phyloP scores from a whole-genome alignment of 2,113 vertebrate genomes.

The Austrofundulus limnaeus region DNA sequence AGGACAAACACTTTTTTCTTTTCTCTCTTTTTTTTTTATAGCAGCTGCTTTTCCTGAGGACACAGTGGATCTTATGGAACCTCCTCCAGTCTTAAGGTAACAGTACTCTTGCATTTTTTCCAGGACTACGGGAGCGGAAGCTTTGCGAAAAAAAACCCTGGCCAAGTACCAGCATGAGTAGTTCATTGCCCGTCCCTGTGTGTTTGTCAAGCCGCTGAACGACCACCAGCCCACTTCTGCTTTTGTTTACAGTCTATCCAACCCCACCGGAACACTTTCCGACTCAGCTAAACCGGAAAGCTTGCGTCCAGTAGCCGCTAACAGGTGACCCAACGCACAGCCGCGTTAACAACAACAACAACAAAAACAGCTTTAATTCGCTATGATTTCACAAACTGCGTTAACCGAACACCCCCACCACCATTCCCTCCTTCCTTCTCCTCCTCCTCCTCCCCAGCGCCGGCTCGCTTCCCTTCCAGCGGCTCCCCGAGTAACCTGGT shows the following conservation, averaged over 20 bases:
- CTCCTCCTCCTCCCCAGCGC: constrained; percentile 23
- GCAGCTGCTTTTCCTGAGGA: constrained; percentile 21
- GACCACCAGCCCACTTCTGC: constrained; percentile 51
- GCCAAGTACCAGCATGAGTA: constrained; percentile 36
- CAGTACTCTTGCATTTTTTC: constrained; percentile 9
- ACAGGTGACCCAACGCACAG: constrained; percentile 63
- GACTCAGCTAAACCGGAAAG: constrained; percentile 24
- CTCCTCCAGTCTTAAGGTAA: constrained; percentile 51
- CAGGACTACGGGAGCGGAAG: not conserved
- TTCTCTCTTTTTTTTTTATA: constrained; percentile 37
- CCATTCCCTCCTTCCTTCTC: not conserved
- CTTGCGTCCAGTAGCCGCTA: constrained; percentile 39
- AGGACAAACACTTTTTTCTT: no score
- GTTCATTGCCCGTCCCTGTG: constrained; percentile 50
- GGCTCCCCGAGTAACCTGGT: constrained; percentile 42
- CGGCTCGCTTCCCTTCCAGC: constrained; percentile 24
- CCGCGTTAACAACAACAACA: no score
- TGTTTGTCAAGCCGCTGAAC: constrained; percentile 23
- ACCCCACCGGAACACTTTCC: constrained; percentile 21
- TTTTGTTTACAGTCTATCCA: constrained; percentile 70
- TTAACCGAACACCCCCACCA: constrained; percentile 31
- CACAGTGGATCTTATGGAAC: constrained; percentile 5
- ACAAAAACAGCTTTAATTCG: constrained; percentile 38
- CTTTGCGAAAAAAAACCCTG: constrained; percentile 17
- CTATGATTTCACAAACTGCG: constrained; percentile 14